Conservation (phyloP, 1,140 invertebrate species). For the Drosophila hydei region DNA sequence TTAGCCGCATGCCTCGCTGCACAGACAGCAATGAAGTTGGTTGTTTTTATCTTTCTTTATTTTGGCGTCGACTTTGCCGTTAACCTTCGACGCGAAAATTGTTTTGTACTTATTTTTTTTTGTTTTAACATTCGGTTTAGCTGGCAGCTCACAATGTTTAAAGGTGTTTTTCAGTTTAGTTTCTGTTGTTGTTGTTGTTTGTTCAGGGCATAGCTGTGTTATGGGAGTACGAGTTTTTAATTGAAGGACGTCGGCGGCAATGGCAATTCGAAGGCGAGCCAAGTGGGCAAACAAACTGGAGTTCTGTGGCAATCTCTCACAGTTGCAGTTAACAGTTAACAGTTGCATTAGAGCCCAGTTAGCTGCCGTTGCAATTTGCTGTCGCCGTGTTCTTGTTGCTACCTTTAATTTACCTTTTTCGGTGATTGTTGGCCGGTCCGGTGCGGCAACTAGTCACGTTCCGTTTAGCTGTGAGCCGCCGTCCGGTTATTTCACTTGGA, state of each 20-base stretch:
- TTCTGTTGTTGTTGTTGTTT: constrained; percentile 13
- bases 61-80: constrained; percentile 55
- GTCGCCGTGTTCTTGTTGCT: constrained; percentile 53
- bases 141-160: constrained; percentile 29
- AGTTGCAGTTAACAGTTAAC: constrained; percentile 13
- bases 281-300: constrained; percentile 45
- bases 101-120: constrained; percentile 50
- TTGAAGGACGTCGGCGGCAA: constrained; percentile 65
- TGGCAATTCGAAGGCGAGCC: constrained; percentile 60
- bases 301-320: constrained; percentile 21
- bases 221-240: constrained; percentile 50
- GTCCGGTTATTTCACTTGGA: constrained; percentile 57
- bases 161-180: constrained; percentile 46
- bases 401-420: constrained; percentile 65
- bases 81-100: constrained; percentile 71
- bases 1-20: constrained; percentile 61
- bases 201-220: constrained; percentile 48
- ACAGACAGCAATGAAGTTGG: constrained; percentile 43
- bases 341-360: constrained; percentile 13
- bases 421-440: constrained; percentile 60
- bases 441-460: constrained; percentile 58
- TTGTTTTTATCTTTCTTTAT: constrained; percentile 40
- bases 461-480: constrained; percentile 40
- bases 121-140: constrained; percentile 2
- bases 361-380: constrained; percentile 28